Conservation (phyloP, 2,888 invertebrate species). For the Bellardia bayeri region DNA sequence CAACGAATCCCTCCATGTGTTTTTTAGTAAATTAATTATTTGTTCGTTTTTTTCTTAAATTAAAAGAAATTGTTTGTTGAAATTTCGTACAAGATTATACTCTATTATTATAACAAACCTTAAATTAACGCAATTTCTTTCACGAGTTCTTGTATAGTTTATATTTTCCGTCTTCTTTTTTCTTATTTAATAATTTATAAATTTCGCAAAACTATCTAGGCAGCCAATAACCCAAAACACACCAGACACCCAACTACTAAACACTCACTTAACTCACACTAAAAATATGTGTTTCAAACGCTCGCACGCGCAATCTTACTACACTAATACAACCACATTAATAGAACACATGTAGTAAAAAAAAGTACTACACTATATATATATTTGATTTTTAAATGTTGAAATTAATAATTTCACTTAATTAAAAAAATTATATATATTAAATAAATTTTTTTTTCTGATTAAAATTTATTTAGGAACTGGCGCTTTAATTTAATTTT, state of each 20-base stretch:
- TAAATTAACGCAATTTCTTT: conserved; percentile 65
- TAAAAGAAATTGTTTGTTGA: neutral
- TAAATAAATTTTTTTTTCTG: too few species aligned
- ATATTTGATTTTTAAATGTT: neutral
- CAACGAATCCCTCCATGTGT: conserved; percentile 64
- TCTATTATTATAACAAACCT: neutral
- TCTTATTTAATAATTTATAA: conserved; percentile 31
- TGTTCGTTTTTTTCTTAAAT: conserved; percentile 9
- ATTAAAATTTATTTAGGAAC: too few species aligned
- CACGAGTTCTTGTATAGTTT: conserved; percentile 13
- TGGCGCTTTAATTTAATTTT: neutral
- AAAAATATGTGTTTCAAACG: conserved; percentile 21
- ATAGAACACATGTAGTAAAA: conserved; percentile 24
- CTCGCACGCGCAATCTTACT: conserved; percentile 57
- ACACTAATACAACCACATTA: neutral
- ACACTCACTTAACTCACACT: conserved; percentile 54
- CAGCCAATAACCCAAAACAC: conserved; percentile 35
- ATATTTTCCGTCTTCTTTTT: conserved; percentile 25
- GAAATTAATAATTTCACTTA: too few species aligned
- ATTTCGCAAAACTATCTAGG: conserved; percentile 19
- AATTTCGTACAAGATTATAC: neutral
- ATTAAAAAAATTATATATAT: too few species aligned
- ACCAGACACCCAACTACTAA: conserved; percentile 35
- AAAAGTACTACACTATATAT: neutral
- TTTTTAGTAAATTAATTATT: conserved; percentile 19